phyloP scores from a whole-genome alignment of 2,113 vertebrate genomes.

The Podilymbus podiceps region DNA sequence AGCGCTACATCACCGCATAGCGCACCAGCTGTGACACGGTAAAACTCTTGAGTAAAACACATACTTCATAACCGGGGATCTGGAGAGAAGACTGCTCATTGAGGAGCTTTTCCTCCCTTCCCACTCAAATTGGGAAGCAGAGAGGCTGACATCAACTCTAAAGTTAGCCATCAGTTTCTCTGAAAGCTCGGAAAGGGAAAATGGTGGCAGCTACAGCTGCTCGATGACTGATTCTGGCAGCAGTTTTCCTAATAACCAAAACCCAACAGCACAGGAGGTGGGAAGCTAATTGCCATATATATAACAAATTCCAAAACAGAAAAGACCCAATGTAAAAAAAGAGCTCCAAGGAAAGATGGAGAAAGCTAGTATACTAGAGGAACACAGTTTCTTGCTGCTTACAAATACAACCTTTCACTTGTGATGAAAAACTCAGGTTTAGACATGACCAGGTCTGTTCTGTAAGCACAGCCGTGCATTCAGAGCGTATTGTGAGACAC shows the following conservation, averaged over 20 bases:
- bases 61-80: not conserved
- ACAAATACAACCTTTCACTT: not conserved
- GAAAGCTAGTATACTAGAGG: not conserved
- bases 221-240: not conserved
- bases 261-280: not conserved
- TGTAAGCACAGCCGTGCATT: not conserved
- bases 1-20: fast-evolving
- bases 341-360: not conserved
- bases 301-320: not conserved
- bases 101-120: not conserved
- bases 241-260: not conserved
- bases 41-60: not conserved
- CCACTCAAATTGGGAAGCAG: not conserved
- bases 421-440: not conserved
- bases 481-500: fast-evolving
- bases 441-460: not conserved
- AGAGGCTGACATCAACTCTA: not conserved
- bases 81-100: not conserved
- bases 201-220: not conserved
- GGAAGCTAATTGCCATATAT: not conserved
- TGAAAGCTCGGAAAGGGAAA: not conserved
- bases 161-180: not conserved
- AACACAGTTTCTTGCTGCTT: not conserved
- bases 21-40: not conserved
- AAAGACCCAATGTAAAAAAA: not conserved